Evolutionary conservation across 2,888 invertebrate species (phyloP).

Genomic region (Lasioglossum leucozonium): DNA sequence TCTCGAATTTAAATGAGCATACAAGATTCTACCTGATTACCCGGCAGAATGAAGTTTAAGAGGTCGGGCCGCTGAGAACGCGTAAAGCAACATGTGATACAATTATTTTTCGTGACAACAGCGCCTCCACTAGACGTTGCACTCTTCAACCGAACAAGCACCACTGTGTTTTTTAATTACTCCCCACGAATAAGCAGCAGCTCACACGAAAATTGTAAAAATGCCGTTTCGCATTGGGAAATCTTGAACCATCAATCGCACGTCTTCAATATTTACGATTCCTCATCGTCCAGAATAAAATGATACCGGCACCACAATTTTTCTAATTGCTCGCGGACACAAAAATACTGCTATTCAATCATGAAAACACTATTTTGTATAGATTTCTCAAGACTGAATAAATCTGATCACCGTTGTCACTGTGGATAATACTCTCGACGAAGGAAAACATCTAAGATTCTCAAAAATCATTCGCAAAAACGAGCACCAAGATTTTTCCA

Average conservation of each 20-base stretch:
- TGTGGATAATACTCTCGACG: no score
- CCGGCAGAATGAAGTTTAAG: neutral
- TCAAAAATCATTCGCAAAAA: no score
- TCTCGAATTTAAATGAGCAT: neutral
- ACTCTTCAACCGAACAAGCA: neutral
- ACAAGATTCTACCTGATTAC: neutral
- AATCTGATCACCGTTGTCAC: no score
- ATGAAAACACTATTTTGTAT: no score
- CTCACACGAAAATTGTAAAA: neutral
- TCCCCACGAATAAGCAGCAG: neutral
- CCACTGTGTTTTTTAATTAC: neutral
- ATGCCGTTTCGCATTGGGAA: neutral
- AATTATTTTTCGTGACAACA: neutral
- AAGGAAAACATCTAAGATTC: no score
- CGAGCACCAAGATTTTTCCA: neutral
- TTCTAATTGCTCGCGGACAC: no score
- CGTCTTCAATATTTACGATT: neutral
- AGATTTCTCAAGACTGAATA: no score
- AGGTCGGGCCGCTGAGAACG: neutral
- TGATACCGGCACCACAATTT: no score
- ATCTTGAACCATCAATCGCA: neutral
- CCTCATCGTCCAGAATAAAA: neutral
- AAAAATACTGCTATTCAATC: no score
- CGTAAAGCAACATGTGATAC: neutral
- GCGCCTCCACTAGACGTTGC: neutral